Percentiles rank a stretch among this genome's conserved stretches.
These are phyloP conservation scores for Polypterus bichir DNA, from an alignment of 2,113 vertebrate species.

Conservation along the genomic window DNA sequence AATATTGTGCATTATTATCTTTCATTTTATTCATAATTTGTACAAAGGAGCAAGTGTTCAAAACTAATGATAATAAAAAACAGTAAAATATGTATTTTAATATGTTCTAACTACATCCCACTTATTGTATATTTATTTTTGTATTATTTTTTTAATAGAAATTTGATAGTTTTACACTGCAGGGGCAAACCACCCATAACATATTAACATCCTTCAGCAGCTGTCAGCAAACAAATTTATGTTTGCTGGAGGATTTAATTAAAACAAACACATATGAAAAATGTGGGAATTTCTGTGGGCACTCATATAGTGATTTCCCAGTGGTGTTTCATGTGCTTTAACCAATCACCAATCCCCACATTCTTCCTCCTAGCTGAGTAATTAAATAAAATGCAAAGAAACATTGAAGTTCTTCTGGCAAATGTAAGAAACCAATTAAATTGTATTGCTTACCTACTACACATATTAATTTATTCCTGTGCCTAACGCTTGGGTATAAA, in stretches of 20 bases:
- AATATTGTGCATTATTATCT: too few relatives aligned
- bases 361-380: not conserved
- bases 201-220: slow-evolving; percentile 8
- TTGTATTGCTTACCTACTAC: too few relatives aligned
- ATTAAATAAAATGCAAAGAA: not conserved
- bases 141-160: slow-evolving; percentile 9
- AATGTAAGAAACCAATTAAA: too few relatives aligned
- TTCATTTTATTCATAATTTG: too few relatives aligned
- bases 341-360: not conserved
- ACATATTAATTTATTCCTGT: too few relatives aligned
- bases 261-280: slow-evolving; percentile 7
- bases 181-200: not conserved
- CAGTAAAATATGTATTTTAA: too few relatives aligned
- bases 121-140: too few relatives aligned
- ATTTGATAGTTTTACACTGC: slow-evolving; percentile 11
- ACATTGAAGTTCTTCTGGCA: too few relatives aligned
- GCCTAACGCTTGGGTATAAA: too few relatives aligned
- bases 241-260: slow-evolving; percentile 15
- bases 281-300: slow-evolving; percentile 14
- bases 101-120: too few relatives aligned
- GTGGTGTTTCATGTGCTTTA: not conserved
- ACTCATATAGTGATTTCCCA: slow-evolving; percentile 2
- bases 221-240: slow-evolving; percentile 13
- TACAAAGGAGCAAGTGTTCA: too few relatives aligned
- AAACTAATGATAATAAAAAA: too few relatives aligned